phyloP scores from a whole-genome alignment of 35 echinoderm and acorn worm genomes.

The Ptychodera flava region DNA sequence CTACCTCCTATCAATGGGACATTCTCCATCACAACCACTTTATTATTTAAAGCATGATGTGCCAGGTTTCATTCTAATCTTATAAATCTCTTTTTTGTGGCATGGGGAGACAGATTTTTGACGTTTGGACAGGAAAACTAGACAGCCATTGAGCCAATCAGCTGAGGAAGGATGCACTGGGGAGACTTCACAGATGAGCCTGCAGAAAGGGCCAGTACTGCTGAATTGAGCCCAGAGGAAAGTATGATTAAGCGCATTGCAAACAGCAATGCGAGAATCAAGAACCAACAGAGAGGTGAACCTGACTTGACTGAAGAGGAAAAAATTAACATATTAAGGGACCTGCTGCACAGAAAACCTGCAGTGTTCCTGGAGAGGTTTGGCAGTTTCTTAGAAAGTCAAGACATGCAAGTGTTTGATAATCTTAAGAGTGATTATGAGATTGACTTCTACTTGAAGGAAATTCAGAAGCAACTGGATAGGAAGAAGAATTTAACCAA shows the following conservation, averaged over 20 bases:
- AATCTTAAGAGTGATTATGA: conserved; percentile 58
- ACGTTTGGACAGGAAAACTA: too few species aligned
- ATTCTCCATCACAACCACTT: too few species aligned
- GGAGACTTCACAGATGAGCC: too few species aligned
- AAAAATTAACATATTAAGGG: conserved; percentile 47
- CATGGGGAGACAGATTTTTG: too few species aligned
- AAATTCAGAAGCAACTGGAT: conserved; percentile 41
- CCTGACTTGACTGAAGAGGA: conserved; percentile 43
- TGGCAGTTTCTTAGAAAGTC: conserved; percentile 34
- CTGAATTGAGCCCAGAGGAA: background rate
- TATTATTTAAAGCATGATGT: too few species aligned
- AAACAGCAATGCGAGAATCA: conserved; percentile 53
- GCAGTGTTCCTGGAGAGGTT: conserved; percentile 68
- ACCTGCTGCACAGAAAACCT: conserved; percentile 49
- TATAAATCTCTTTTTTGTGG: too few species aligned
- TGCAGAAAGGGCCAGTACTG: too few species aligned
- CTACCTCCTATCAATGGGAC: too few species aligned
- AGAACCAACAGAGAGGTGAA: conserved; percentile 74
- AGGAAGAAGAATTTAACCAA: conserved; percentile 20
- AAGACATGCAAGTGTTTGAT: conserved; percentile 61
- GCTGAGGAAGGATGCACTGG: too few species aligned
- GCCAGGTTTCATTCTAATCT: too few species aligned
- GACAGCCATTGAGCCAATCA: too few species aligned
- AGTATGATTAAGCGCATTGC: conserved; percentile 76
- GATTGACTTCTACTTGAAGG: conserved; percentile 68